Evolutionary conservation across 92 coral and sea anemone species (phyloP).

Genomic region (Palythoa caribaeorum): DNA sequence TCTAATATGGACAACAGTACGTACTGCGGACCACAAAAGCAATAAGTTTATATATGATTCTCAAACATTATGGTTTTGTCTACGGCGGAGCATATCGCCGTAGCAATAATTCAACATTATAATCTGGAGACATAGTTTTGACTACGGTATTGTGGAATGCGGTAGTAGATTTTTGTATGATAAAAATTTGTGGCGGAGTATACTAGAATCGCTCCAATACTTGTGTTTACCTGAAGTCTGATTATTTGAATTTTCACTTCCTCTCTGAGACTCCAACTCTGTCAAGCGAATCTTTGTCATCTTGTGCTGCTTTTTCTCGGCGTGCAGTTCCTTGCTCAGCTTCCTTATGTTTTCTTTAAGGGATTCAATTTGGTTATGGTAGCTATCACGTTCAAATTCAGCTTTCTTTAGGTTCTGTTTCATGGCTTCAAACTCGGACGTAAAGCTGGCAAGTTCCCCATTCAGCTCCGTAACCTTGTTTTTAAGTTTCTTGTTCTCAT

Average conservation of each 20-base stretch:
- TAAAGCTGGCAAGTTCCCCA: conserved; percentile 62
- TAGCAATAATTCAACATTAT: no score
- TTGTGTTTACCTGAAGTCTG: conserved; percentile 16
- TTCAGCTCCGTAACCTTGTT: conserved; percentile 63
- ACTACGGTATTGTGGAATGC: no score
- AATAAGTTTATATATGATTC: no score
- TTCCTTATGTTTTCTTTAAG: conserved; percentile 83
- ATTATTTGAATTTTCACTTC: not conserved
- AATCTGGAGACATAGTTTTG: no score
- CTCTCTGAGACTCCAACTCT: conserved; percentile 5
- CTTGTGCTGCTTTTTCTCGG: conserved; percentile 76
- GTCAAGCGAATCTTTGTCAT: conserved; percentile 41
- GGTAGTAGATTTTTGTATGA: no score
- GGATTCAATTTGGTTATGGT: conserved; percentile 77
- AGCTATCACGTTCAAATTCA: conserved; percentile 92
- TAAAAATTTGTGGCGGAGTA: no score
- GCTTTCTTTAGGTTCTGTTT: conserved; percentile 84
- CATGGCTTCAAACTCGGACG: conserved; percentile 67
- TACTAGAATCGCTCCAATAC: no score
- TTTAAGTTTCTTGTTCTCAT: conserved; percentile 36
- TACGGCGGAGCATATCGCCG: no score
- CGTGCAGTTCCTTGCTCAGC: conserved; percentile 81
- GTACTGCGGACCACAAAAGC: no score
- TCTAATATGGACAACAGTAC: no score
- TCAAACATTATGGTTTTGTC: no score